Evolutionary conservation across 2,113 vertebrate genomes (phyloP), one percentile per base, ranked within the genome.

Genomic region (Mastomys natalensis): DNA sequence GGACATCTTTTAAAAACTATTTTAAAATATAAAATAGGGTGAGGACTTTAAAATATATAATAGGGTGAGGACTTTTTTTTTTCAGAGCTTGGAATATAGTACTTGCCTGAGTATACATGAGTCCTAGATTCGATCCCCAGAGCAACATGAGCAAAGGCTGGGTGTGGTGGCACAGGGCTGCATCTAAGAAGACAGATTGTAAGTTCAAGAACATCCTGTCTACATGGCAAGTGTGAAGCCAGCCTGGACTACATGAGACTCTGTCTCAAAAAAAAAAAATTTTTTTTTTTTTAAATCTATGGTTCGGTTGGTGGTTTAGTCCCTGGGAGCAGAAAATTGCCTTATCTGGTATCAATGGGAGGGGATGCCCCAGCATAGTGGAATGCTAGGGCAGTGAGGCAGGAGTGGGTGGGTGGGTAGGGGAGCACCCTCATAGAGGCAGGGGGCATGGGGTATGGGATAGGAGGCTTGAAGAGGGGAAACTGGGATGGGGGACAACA

Each of bases 21-120:
- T 87, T 87, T 70, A 86, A 70, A 68, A 95, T 81, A 73, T 21
- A 58, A 89, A 89, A 89, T 86, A 45, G 66, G 78, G 55, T 34
- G 19, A 76, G 31, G 13, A 43, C 51, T 51, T 51, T 34, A 86
- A 70, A 68, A 95, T 81, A 73, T 21, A 58, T 85, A 89, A 89
- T 86, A 45, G 66, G 78, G 55, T 34, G 19, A 76, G 31, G 13
- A 43, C 51, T 70, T 89, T 74, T 40, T 73, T 95, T 76, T 22
- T 24, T 8, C 15, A 34, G 19, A 55, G 3, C 48, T 81, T 34
- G 10, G 53, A 21, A 58, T 82, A 5, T 40, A 24, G 37, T 55
- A 24, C 37, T 58, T 58, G 19, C 34, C 78, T 82, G 40, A 60
- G 78, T n/a, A 55, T 81, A 53, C 19, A 58, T n/a, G 34, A 58